phyloP scores from a whole-genome alignment of 1,140 invertebrate species.

The Metaphire vulgaris region DNA sequence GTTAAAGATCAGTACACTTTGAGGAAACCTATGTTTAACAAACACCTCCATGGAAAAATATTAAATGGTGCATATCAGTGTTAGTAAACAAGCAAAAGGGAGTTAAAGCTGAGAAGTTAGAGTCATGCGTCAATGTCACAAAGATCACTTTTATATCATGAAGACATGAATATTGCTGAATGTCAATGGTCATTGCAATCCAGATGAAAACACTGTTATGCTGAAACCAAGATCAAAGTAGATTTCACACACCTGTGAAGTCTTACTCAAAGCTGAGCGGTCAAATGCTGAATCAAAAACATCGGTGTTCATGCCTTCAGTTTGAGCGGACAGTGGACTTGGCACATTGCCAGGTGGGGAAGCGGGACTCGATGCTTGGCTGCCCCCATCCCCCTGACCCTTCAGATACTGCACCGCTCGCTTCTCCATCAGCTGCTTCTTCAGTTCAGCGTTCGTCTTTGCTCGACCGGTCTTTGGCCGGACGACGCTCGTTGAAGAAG shows the following conservation, averaged over 20 bases:
- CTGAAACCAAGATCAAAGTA: too few relatives aligned
- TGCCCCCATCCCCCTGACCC: neutral
- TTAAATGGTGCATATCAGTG: too few relatives aligned
- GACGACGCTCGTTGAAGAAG: neutral
- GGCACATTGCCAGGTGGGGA: neutral
- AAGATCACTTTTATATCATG: too few relatives aligned
- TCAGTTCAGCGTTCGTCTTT: slow-evolving; percentile 27
- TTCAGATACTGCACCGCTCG: slow-evolving; percentile 10
- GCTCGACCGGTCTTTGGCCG: slow-evolving; percentile 18
- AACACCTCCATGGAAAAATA: too few relatives aligned
- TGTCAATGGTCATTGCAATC: too few relatives aligned
- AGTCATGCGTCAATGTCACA: too few relatives aligned
- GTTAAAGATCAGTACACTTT: too few relatives aligned
- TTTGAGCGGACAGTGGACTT: slow-evolving; percentile 2
- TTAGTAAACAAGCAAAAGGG: too few relatives aligned
- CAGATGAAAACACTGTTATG: too few relatives aligned
- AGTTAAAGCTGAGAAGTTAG: too few relatives aligned
- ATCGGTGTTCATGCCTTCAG: neutral
- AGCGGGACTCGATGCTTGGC: neutral
- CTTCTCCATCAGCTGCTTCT: slow-evolving; percentile 30
- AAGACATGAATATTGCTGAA: too few relatives aligned
- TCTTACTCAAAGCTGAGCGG: neutral
- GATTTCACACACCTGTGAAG: neutral
- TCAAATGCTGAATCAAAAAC: neutral
- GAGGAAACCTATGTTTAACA: too few relatives aligned